A percentile compares a stretch with the other conserved stretches of the same genome.
phyloP scores from a whole-genome alignment of 2,113 vertebrate genomes.

The Poeciliopsis prolifica region DNA sequence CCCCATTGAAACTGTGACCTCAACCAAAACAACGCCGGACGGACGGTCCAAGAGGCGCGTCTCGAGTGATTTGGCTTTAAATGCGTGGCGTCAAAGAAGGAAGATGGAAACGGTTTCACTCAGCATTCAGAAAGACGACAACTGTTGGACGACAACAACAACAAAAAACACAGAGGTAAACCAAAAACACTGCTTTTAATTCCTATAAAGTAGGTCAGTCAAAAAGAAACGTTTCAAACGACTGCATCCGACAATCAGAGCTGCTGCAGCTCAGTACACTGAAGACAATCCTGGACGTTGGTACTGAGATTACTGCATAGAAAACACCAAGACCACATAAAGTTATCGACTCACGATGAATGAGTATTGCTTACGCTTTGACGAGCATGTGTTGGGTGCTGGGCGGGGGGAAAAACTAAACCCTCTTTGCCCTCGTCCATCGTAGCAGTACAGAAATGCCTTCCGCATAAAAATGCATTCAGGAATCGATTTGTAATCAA shows the following conservation, averaged over 20 bases:
- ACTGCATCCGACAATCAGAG: conserved; percentile 49
- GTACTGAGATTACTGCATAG: conserved; percentile 79
- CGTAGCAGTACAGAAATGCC: not conserved
- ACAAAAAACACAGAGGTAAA: not conserved
- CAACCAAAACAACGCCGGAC: conserved; percentile 9
- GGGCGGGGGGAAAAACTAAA: not conserved
- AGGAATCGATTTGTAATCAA: too few species aligned
- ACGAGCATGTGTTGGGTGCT: conserved; percentile 1
- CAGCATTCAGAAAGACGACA: not conserved
- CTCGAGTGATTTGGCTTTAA: conserved; percentile 34
- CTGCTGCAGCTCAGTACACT: conserved; percentile 17
- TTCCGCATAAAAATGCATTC: not conserved
- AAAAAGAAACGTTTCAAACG: conserved; percentile 25
- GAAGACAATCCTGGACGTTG: conserved; percentile 56
- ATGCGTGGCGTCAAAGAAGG: conserved; percentile 8
- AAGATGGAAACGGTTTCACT: conserved; percentile 11
- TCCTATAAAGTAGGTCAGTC: conserved; percentile 17
- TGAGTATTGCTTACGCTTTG: conserved; percentile 76
- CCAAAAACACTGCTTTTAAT: conserved; percentile 42
- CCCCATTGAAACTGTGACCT: conserved; percentile 36
- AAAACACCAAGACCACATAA: conserved; percentile 59
- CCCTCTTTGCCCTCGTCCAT: conserved; percentile 1
- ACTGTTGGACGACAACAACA: not conserved
- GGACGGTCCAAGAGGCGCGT: not conserved
- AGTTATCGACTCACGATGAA: conserved; percentile 46